Evolutionary conservation across 2,888 invertebrate species (phyloP).

Genomic region (Drosophila recens): DNA sequence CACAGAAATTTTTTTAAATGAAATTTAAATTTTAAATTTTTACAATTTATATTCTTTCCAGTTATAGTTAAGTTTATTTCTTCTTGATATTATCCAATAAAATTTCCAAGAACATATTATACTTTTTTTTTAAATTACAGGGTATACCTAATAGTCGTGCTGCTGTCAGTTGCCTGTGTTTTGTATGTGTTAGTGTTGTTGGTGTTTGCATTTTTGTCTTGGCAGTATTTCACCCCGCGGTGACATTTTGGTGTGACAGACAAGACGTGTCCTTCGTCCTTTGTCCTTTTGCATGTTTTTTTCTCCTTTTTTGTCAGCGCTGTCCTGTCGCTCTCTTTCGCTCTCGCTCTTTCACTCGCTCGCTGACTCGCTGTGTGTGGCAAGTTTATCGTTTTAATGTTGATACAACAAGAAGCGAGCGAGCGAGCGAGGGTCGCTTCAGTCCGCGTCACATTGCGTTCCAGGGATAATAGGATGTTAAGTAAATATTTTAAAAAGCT

Average conservation of each 20-base stretch:
- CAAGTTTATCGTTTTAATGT: conserved; percentile 81
- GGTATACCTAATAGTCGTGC: conserved; percentile 24
- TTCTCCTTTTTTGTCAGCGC: conserved; percentile 35
- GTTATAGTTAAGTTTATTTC: background rate
- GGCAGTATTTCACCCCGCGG: conserved; percentile 83
- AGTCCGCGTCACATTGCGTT: conserved; percentile 59
- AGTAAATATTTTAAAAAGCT: conserved; percentile 79
- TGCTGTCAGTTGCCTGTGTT: background rate
- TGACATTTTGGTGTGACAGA: conserved; percentile 84
- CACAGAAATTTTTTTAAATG: too few relatives aligned
- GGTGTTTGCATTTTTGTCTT: conserved; percentile 63
- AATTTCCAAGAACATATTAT: background rate
- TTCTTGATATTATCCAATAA: background rate
- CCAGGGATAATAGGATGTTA: conserved; percentile 80
- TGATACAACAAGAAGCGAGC: conserved; percentile 62
- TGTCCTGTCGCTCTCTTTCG: conserved; percentile 18
- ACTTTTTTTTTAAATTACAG: background rate
- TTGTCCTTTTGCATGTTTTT: conserved; percentile 37
- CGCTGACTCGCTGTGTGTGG: conserved; percentile 37
- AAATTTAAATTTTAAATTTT: too few relatives aligned
- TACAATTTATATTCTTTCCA: background rate
- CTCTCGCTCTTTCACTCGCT: background rate
- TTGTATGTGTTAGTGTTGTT: conserved; percentile 37
- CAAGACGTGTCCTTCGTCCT: conserved; percentile 84
- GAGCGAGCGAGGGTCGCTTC: conserved; percentile 68